Evolutionary conservation across 2,888 invertebrate species (phyloP).

Genomic region (Cantharis rufa): DNA sequence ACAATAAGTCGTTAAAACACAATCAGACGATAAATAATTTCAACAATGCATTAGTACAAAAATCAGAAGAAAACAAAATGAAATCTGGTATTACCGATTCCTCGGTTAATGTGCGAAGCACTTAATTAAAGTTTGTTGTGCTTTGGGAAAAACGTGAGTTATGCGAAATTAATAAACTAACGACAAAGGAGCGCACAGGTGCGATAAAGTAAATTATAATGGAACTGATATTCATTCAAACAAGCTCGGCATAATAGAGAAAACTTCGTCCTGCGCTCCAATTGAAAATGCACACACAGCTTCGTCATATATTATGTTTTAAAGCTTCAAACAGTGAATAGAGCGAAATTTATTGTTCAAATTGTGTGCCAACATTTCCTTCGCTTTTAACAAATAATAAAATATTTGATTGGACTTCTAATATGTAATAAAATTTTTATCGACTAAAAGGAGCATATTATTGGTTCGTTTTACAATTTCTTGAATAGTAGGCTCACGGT

Average conservation of each 20-base stretch:
- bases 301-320: slow-evolving; percentile 1
- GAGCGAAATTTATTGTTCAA: neutral
- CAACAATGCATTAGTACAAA: neutral
- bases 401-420: neutral
- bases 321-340: neutral
- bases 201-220: neutral
- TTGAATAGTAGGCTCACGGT: slow-evolving; percentile 27
- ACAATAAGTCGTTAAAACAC: neutral
- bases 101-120: too few species aligned
- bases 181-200: neutral
- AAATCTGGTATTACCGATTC: neutral
- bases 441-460: slow-evolving; percentile 16
- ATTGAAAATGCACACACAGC: slow-evolving; percentile 10
- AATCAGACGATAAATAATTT: neutral
- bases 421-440: slow-evolving; percentile 19
- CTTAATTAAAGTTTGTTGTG: neutral
- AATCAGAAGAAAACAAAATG: neutral
- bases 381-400: neutral
- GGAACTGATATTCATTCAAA: neutral
- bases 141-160: neutral
- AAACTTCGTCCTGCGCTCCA: slow-evolving; percentile 8
- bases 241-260: slow-evolving; percentile 1
- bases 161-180: neutral
- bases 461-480: slow-evolving; percentile 21
- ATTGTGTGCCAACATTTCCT: neutral